Percentiles rank a stretch among this genome's conserved stretches.
phyloP scores from a whole-genome alignment of 2,113 vertebrate genomes.

The Physeter macrocephalus region DNA sequence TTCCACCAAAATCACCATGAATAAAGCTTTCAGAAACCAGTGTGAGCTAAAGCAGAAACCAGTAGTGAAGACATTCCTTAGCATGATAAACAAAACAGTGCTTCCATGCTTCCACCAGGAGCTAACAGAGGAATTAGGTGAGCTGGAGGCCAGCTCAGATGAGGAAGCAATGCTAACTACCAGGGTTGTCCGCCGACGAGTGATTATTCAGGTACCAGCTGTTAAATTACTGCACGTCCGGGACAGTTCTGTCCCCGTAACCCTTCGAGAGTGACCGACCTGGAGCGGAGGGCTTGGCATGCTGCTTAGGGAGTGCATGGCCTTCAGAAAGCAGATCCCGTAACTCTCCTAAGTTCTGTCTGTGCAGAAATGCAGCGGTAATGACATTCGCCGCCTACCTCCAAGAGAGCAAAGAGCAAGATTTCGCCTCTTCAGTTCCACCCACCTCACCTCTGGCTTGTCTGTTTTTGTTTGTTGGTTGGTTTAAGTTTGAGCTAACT shows the following conservation, averaged over 20 bases:
- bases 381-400: neutral
- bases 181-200: conserved; percentile 93
- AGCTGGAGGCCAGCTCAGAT: conserved; percentile 92
- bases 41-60: neutral
- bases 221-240: conserved; percentile 37
- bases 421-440: neutral
- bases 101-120: conserved; percentile 89
- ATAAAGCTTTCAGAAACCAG: neutral
- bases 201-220: conserved; percentile 95
- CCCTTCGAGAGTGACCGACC: neutral
- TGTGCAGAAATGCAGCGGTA: neutral
- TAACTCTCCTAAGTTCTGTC: neutral
- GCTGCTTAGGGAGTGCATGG: conserved; percentile 39
- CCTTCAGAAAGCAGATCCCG: neutral
- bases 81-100: conserved; percentile 62
- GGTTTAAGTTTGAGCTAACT: neutral
- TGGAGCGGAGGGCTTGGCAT: neutral
- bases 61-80: neutral
- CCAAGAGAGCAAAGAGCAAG: accelerated
- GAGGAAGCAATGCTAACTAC: conserved; percentile 95
- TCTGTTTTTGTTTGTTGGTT: neutral
- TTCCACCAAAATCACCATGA: neutral
- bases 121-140: conserved; percentile 91
- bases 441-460: neutral
- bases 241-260: neutral